Base-by-base conservation (phyloP, 2,888 invertebrate genomes). In the Germaria angustata region DNA sequence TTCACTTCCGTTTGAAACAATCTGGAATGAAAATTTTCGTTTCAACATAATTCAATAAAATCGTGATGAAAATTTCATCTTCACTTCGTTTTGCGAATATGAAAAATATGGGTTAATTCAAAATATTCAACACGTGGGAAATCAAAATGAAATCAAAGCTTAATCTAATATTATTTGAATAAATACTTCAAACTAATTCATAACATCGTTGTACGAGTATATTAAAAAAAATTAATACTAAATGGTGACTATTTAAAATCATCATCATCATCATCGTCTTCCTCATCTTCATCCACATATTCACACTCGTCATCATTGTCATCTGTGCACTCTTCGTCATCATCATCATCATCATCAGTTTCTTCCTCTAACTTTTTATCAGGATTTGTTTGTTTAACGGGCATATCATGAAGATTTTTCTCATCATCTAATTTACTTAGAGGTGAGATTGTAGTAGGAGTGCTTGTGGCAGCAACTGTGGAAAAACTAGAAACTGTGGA, bases 221-320 rank as follows among this genome's bases (percentile, higher is more conserved):
- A n/a, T n/a, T n/a, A n/a, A n/a, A n/a, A n/a, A n/a, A n/a, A n/a
- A n/a, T n/a, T 71, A 53, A 57, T 46, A 22, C 83, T 85, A 5
- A 86, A 84, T 1, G 84, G 85, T 1, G 79, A 86, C 2, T 86
- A 86, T 15, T 0, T 86, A 84, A 4, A 84, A 84, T 86, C 85
- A 0, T 84, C 84, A 0, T 86, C 86, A 0, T 87, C 85, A 0
- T 86, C 86, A 0, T 87, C 86, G 0, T 82, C 77, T 0, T 81
- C 84, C 0, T 79, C 84, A 2, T 84, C 84, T 11, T 82, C 85
- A 20, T 81, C 82, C 0, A 73, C 84, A 36, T 83, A 82, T 24
- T 84, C 84, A 34, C 80, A 84, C 28, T 84, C 84, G 20, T 84
- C 83, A 34, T 84, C 84, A 65, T 85, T 84, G 32, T 84, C 85